phyloP scores from a whole-genome alignment of 2,113 vertebrate species.

The Plecotus auritus region DNA sequence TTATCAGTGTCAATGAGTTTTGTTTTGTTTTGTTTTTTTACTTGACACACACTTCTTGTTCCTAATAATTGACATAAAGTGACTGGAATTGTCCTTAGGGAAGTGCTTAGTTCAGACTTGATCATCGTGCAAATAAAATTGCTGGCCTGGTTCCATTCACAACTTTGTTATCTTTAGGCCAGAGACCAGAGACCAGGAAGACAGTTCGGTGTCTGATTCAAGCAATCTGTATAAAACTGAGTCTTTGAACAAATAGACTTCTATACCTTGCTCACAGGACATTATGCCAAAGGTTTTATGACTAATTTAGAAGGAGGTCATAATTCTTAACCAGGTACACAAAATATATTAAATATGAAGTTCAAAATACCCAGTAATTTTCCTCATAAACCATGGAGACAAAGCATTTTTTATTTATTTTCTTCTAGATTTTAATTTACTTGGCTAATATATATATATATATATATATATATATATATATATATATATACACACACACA shows the following conservation, averaged over 20 bases:
- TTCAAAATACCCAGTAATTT: neutral
- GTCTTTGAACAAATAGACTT: slow-evolving; percentile 29
- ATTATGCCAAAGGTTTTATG: slow-evolving; percentile 24
- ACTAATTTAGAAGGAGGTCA: neutral
- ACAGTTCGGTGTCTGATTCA: neutral
- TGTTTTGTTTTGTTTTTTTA: no score
- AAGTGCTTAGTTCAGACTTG: slow-evolving; percentile 42
- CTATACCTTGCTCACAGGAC: neutral
- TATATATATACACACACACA: no score
- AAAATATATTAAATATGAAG: neutral
- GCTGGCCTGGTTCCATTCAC: slow-evolving; percentile 19
- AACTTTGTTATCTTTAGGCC: slow-evolving; percentile 30
- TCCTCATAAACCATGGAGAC: neutral
- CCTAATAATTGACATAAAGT: slow-evolving; percentile 49
- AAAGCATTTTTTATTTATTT: neutral
- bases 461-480: no score
- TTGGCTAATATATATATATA: neutral
- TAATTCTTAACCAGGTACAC: slow-evolving; percentile 9
- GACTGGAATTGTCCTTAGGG: slow-evolving; percentile 47
- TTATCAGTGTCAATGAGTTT: no score
- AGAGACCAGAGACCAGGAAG: slow-evolving; percentile 1
- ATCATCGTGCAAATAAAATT: slow-evolving; percentile 42
- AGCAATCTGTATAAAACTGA: neutral
- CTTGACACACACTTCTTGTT: neutral
- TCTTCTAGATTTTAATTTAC: neutral